Base-by-base conservation (phyloP, 2,113 vertebrate genomes). In the Cyanocitta stelleri region DNA sequence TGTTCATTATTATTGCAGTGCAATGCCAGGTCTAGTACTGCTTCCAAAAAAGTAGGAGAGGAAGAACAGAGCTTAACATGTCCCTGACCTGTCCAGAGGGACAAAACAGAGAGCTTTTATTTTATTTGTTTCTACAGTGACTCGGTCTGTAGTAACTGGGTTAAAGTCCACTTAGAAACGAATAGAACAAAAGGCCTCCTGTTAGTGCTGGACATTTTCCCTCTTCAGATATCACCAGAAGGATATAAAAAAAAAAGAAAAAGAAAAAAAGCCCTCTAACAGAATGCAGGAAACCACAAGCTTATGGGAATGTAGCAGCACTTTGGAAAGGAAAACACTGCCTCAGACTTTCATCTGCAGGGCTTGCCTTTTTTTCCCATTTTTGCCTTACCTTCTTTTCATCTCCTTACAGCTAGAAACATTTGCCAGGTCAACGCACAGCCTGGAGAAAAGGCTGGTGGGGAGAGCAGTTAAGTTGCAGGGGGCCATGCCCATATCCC, bases 191-290 rank as follows among this genome's bases (percentile, higher is more conserved):
- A 98, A 98, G 97, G 92, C 96, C 97, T 97, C 96, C 97, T 98
- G 98, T 98, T 98, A 98, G 94, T 97, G 96, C 97, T 98, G 98
- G 98, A 98, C 96, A 94, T 98, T 98, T 98, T 95, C 98, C 98
- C 97, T 97, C 96, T 97, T 98, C 97, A 98, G 97, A 98, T 98
- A 98, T 97, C 97, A 98, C 96, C 93, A 97, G 97, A 97, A 98
- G 97, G 97, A 97, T 96, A 97, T 41, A 43, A 77, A 82, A 76
- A 89, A 43, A 43, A 43, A 93, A 75, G 39, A 52, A 55, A 58
- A 66, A 74, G 32, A 64, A 87, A 95, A 81, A 92, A 92, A 89
- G 51, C 68, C 67, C 63, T 87, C 52, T 96, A 96, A 97, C 96
- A 97, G 97, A 97, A 96, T 96, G 95, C 97, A 98, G 98, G 98